Base-by-base conservation (phyloP, 92 coral and sea anemone genomes). In the Porites divaricata region DNA sequence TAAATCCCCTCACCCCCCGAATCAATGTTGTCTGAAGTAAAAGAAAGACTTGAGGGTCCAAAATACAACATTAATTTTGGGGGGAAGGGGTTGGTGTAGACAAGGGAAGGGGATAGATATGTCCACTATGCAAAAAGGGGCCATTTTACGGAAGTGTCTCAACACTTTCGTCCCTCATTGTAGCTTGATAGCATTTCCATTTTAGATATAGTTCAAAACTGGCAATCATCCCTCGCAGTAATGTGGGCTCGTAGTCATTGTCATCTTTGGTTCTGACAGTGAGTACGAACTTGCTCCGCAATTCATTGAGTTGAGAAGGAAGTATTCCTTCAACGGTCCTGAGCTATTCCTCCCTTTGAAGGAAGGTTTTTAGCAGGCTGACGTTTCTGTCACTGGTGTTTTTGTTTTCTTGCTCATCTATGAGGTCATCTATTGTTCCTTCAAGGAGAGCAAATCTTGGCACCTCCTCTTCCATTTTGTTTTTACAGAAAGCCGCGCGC, bases 401-500 rank as follows among this genome's bases (percentile, higher is more conserved):
- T 77, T 54, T 58, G 81, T 58, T 77, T 51, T 77, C 81, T 77
- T 77, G 72, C 13, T 77, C 81, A 77, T 79, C 72, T 59, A 64
- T 63, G 24, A 79, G 65, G 70, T 79, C 57, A 78, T 78, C 70
- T 19, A 63, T 63, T 59, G 83, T 79, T 79, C 75, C 74, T 64
- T 62, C 83, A 64, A 64, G 81, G 72, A 77, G 74, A 54, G 41
- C 81, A 63, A 77, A 56, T 77, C 81, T 77, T 52, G 72, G 49
- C 81, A 77, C 41, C 23, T 77, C 81, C 57, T 15, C 81, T n/a
- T 13, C 19, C 51, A 63, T 62, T 35, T 35, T 35, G 45, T 35
- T 35, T 35, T 35, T 35, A 35, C 45, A 35, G 45, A 35, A 35
- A 35, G 56, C 58, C 71, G 51, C 72, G 12, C 76, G 61, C 76